Evolutionary conservation across 2,888 invertebrate genomes (phyloP).

Genomic region (Tupiocoris notatus): DNA sequence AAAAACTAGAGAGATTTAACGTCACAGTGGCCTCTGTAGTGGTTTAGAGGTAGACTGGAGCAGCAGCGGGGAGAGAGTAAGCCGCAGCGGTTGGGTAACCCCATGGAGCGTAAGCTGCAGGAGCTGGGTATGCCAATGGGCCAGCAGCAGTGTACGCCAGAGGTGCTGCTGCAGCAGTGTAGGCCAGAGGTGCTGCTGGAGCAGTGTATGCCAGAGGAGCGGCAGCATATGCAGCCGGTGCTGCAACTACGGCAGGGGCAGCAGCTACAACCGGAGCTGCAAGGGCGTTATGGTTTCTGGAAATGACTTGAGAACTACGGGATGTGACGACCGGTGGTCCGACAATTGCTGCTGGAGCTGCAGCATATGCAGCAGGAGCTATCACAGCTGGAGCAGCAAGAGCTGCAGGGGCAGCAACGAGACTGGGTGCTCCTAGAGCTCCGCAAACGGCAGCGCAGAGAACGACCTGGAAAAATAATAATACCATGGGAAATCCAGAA

Average conservation of each 20-base stretch:
- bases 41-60: slow-evolving; percentile 16
- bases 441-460: slow-evolving; percentile 16
- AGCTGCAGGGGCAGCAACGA: slow-evolving; percentile 30
- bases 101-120: slow-evolving; percentile 53
- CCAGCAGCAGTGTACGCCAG: slow-evolving; percentile 38
- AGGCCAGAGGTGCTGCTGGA: slow-evolving; percentile 53
- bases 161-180: slow-evolving; percentile 7
- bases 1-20: too few relatives aligned
- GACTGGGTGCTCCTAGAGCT: slow-evolving; percentile 18
- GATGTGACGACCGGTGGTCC: slow-evolving; percentile 63
- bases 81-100: slow-evolving; percentile 2
- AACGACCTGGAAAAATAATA: slow-evolving; percentile 6
- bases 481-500: too few relatives aligned
- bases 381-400: slow-evolving; percentile 40
- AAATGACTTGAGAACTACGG: slow-evolving; percentile 63
- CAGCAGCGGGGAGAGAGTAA: neutral
- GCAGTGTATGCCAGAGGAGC: slow-evolving; percentile 41
- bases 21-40: too few relatives aligned
- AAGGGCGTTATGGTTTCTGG: slow-evolving; percentile 55
- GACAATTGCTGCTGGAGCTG: slow-evolving; percentile 40
- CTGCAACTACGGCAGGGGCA: slow-evolving; percentile 52
- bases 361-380: slow-evolving; percentile 40
- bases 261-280: slow-evolving; percentile 55
- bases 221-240: slow-evolving; percentile 30
- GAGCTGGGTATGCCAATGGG: neutral